Conservation (phyloP, 92 coral and sea anemone genomes). For the Paramuricea clavata region DNA sequence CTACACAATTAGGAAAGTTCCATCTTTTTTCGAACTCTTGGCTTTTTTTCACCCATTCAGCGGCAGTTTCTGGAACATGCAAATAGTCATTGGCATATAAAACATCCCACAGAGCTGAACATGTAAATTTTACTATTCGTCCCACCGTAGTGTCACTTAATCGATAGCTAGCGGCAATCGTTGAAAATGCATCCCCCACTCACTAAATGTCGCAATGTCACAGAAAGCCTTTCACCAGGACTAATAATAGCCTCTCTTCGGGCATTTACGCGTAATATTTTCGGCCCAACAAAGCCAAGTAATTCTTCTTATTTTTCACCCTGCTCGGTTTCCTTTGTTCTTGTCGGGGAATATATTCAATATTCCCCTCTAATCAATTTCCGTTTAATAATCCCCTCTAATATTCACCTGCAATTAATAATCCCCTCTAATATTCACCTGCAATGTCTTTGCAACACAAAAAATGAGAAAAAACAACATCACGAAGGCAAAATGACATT, state of each 20-base stretch:
- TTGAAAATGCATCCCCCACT: neutral
- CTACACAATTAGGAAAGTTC: no score
- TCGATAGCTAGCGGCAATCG: neutral
- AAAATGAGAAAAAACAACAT: no score
- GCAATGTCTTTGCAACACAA: no score
- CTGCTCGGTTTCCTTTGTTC: no score
- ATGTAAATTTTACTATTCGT: neutral
- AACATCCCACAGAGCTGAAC: neutral
- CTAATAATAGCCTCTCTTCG: neutral
- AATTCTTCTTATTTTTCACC: no score
- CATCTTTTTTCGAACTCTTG: no score
- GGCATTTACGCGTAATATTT: neutral
- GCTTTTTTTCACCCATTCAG: neutral
- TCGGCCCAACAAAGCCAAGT: constrained; percentile 32
- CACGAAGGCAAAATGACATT: no score
- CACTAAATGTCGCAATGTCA: neutral
- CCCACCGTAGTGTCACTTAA: neutral
- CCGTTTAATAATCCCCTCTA: no score
- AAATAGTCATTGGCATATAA: neutral
- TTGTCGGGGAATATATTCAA: no score
- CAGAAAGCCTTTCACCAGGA: neutral
- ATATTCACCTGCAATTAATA: no score
- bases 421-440: no score
- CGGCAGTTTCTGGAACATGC: neutral
- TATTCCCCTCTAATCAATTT: no score